Evolutionary conservation across 1,140 invertebrate genomes (phyloP).

Genomic region (Megalopta genalis): DNA sequence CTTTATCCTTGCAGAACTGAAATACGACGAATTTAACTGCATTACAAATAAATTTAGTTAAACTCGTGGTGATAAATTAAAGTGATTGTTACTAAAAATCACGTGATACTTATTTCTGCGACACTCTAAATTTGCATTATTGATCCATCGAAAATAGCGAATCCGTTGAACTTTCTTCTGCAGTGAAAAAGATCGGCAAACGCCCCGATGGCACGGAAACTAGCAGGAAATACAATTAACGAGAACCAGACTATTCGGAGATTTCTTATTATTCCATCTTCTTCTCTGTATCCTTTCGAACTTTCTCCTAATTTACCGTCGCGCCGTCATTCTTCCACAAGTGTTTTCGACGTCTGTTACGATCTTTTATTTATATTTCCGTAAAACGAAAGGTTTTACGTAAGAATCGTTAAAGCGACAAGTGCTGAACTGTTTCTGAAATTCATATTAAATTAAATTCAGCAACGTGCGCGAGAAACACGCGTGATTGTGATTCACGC

Average conservation of each 20-base stretch:
- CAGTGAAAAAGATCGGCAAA: neutral
- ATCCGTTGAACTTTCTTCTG: neutral
- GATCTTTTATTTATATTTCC: neutral
- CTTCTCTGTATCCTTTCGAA: neutral
- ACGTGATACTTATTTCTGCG: too few relatives aligned
- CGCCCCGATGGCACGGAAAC: slow-evolving; percentile 10
- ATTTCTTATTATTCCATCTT: slow-evolving; percentile 25
- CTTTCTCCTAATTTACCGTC: neutral
- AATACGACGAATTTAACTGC: too few relatives aligned
- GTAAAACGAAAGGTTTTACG: neutral
- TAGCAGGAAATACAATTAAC: slow-evolving; percentile 28
- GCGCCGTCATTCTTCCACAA: neutral
- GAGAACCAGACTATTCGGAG: slow-evolving; percentile 23
- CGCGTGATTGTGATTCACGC: too few relatives aligned
- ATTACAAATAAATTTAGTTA: too few relatives aligned
- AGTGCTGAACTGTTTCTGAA: neutral
- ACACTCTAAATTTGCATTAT: neutral
- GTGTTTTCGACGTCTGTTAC: neutral
- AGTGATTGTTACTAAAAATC: too few relatives aligned
- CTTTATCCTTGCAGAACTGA: too few relatives aligned
- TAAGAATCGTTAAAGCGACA: neutral
- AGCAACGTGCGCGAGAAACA: too few relatives aligned
- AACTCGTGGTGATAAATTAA: too few relatives aligned
- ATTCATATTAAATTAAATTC: neutral
- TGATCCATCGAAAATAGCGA: too few relatives aligned